These are phyloP conservation scores for Linnaemya vulpina DNA, from an alignment of 2,888 invertebrate species.

Conservation along the genomic window DNA sequence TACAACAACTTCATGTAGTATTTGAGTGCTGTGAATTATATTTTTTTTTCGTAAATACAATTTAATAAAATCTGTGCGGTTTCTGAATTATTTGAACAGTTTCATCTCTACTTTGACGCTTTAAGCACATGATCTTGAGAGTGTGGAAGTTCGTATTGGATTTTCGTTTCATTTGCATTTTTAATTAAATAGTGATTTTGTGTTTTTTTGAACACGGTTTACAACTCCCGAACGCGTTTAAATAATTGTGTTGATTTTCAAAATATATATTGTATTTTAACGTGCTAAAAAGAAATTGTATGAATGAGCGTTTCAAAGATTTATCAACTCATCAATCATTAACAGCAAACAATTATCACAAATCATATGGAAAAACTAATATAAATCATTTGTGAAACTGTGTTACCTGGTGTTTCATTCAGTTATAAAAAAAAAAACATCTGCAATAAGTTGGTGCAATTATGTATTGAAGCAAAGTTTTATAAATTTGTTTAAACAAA, in stretches of 20 bases:
- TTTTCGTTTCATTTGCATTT: slow-evolving; percentile 19
- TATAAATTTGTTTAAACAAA: neutral
- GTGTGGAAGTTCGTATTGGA: slow-evolving; percentile 9
- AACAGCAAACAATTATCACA: slow-evolving; percentile 27
- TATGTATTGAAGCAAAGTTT: neutral
- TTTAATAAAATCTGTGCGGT: slow-evolving; percentile 66
- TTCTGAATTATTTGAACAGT: slow-evolving; percentile 63
- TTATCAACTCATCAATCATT: slow-evolving; percentile 5
- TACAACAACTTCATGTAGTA: slow-evolving; percentile 23
- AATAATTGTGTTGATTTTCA: neutral
- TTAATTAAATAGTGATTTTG: slow-evolving; percentile 14
- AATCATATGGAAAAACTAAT: slow-evolving; percentile 26
- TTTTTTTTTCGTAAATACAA: slow-evolving; percentile 34
- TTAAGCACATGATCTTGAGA: slow-evolving; percentile 42
- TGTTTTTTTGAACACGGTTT: slow-evolving; percentile 34
- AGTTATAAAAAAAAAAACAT: neutral
- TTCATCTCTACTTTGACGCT: slow-evolving; percentile 68
- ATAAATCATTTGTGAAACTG: slow-evolving; percentile 22
- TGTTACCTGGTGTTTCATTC: neutral
- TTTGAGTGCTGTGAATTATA: slow-evolving; percentile 17
- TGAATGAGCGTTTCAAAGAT: slow-evolving; percentile 33
- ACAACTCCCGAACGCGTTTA: slow-evolving; percentile 4
- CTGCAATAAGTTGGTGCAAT: slow-evolving; percentile 42
- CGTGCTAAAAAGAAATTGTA: slow-evolving; percentile 36
- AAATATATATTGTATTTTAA: neutral